These are phyloP conservation scores for Pinctada fucata DNA, from an alignment of 2,888 invertebrate species.

Conservation along the genomic window DNA sequence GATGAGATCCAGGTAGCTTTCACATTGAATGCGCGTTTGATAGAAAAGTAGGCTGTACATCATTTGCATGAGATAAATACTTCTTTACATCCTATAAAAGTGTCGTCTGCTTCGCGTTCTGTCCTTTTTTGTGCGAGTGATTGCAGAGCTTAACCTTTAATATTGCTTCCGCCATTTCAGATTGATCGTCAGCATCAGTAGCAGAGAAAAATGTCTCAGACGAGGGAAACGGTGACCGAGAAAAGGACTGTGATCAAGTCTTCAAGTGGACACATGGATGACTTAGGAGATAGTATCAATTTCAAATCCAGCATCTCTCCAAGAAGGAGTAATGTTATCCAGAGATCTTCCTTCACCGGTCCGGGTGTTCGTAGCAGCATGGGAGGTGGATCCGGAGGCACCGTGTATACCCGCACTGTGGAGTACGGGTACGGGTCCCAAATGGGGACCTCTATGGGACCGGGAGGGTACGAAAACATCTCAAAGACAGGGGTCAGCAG, in stretches of 20 bases:
- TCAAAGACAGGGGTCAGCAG: constrained; percentile 73
- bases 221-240: constrained; percentile 61
- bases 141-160: background rate
- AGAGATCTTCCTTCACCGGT: constrained; percentile 50
- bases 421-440: constrained; percentile 52
- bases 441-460: constrained; percentile 47
- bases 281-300: constrained; percentile 43
- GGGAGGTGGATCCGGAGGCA: constrained; percentile 43
- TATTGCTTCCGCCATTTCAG: constrained; percentile 16
- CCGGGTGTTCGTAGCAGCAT: constrained; percentile 40
- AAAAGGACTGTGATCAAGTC: constrained; percentile 67
- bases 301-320: constrained; percentile 64
- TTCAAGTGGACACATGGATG: constrained; percentile 50
- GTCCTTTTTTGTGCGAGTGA: constrained; percentile 16
- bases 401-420: constrained; percentile 60
- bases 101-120: background rate
- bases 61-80: background rate
- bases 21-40: constrained; percentile 27
- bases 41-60: constrained; percentile 3
- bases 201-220: constrained; percentile 53
- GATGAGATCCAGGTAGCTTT: constrained; percentile 47
- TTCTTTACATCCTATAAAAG: constrained; percentile 15
- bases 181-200: background rate
- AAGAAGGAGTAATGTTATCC: constrained; percentile 54
- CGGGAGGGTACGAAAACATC: constrained; percentile 66